These are phyloP conservation scores for Palythoa heliodiscus DNA, from an alignment of 92 coral and sea anemone genomes.

Conservation along the genomic window DNA sequence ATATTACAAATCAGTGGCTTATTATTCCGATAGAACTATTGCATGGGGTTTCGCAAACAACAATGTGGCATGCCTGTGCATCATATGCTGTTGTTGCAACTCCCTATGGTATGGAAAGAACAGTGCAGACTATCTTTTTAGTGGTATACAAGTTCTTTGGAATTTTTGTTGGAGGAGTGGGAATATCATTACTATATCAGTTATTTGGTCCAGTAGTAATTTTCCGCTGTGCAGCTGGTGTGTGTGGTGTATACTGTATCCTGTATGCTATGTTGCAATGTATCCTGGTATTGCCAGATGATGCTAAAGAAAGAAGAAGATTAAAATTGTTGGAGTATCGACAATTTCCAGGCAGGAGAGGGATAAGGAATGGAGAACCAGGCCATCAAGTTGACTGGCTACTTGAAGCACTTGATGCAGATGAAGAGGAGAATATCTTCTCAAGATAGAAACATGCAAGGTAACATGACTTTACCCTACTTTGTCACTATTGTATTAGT, in stretches of 20 bases:
- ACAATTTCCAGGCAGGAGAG: constrained; percentile 60
- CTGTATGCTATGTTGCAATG: constrained; percentile 82
- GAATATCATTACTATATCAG: constrained; percentile 76
- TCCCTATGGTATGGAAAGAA: constrained; percentile 87
- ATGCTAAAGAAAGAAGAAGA: constrained; percentile 65
- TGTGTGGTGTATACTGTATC: constrained; percentile 83
- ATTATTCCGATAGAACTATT: constrained; percentile 85
- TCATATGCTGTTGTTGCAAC: constrained; percentile 80
- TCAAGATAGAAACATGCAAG: constrained; percentile 43
- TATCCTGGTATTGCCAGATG: constrained; percentile 77
- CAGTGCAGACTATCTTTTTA: constrained; percentile 79
- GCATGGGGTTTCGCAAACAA: constrained; percentile 80
- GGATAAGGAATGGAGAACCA: constrained; percentile 44
- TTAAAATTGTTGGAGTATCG: constrained; percentile 63
- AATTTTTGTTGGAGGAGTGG: constrained; percentile 86
- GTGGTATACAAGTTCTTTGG: constrained; percentile 86
- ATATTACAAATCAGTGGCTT: constrained; percentile 67
- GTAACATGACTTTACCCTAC: neutral
- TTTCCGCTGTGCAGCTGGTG: constrained; percentile 94
- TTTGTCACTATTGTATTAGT: neutral
- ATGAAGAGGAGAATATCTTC: constrained; percentile 79
- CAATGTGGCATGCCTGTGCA: constrained; percentile 79
- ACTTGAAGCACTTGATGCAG: constrained; percentile 92
- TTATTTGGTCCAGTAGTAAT: constrained; percentile 84
- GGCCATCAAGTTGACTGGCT: constrained; percentile 85